Evolutionary conservation across 2,113 vertebrate species (phyloP).

Genomic region (Axis porcinus): DNA sequence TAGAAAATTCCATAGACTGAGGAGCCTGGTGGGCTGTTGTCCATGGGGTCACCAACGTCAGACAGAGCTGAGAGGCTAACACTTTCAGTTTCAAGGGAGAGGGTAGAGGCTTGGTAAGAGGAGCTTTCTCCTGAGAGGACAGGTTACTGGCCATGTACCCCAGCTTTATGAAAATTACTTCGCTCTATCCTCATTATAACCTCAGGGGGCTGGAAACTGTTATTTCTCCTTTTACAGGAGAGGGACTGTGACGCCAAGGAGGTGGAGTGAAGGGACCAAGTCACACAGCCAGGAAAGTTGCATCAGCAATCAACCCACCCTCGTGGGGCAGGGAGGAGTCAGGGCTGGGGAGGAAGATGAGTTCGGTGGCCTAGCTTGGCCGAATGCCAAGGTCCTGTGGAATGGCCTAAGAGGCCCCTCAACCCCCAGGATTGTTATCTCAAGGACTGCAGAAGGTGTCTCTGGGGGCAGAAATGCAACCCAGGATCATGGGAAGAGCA

Average conservation of each 20-base stretch:
- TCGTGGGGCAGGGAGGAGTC: not conserved
- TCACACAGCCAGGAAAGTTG: not conserved
- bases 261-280: rapidly evolving
- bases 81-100: not conserved
- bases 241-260: not conserved
- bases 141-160: not conserved
- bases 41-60: rapidly evolving
- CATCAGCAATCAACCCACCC: rapidly evolving
- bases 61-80: not conserved
- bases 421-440: not conserved
- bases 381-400: too few relatives aligned
- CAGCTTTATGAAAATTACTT: not conserved
- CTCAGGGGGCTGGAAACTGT: not conserved
- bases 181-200: not conserved
- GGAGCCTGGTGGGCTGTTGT: not conserved
- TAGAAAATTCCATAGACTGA: not conserved
- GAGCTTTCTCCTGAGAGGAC: not conserved
- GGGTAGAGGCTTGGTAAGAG: not conserved
- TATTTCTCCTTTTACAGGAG: not conserved
- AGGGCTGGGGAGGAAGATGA: not conserved
- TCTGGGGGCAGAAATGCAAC: not conserved
- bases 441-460: not conserved
- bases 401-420: not conserved
- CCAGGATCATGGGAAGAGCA: not conserved
- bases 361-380: too few relatives aligned